These are phyloP conservation scores for Leptoteleia sp. DNA, from an alignment of 1,140 invertebrate genomes.

Conservation along the genomic window DNA sequence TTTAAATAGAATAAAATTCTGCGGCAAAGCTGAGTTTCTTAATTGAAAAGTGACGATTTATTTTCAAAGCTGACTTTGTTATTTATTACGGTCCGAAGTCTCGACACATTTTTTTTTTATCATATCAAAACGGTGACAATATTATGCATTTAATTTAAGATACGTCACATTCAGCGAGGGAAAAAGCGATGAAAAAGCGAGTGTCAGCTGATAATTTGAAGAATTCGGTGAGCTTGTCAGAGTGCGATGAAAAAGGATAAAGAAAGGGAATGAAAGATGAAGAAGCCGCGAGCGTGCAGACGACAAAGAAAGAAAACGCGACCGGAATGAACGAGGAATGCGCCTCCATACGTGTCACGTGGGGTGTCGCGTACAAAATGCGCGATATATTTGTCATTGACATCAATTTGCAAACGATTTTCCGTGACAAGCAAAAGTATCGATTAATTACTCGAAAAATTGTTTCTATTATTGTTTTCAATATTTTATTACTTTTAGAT, in stretches of 20 bases:
- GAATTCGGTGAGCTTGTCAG: constrained; percentile 60
- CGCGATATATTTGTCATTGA: constrained; percentile 5
- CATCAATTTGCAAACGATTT: no score
- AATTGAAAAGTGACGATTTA: no score
- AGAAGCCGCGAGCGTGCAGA: constrained; percentile 32
- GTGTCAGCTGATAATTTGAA: constrained; percentile 63
- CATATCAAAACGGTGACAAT: constrained; percentile 30
- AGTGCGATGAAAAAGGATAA: constrained; percentile 48
- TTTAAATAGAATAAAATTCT: no score
- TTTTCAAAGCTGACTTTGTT: no score
- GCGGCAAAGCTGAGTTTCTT: no score
- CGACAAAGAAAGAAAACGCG: constrained; percentile 55
- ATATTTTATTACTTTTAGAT: no score
- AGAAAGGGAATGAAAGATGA: constrained; percentile 51
- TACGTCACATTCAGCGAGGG: constrained; percentile 11
- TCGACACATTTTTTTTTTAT: no score
- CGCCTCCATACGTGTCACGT: constrained; percentile 19
- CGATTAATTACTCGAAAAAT: no score
- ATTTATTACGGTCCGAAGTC: no score
- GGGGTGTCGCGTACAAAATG: constrained; percentile 11
- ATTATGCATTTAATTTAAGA: constrained; percentile 58
- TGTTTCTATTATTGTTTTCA: no score
- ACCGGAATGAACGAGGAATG: constrained; percentile 44
- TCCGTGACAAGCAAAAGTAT: no score
- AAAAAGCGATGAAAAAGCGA: constrained; percentile 47